Conservation (phyloP, 2,113 vertebrate species). For the Antechinus stuartii region DNA sequence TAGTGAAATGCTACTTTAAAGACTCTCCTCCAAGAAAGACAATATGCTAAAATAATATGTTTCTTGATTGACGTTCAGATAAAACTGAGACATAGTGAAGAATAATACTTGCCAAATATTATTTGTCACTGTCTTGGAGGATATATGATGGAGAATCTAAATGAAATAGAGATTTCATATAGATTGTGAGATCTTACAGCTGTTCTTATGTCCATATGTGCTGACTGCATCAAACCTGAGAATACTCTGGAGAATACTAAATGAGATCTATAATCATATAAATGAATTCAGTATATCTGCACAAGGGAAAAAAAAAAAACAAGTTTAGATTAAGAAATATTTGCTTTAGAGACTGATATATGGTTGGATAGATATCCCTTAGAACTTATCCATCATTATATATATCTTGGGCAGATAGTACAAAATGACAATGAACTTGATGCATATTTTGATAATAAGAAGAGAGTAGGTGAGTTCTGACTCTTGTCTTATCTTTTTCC, state of each 20-base stretch:
- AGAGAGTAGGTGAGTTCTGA: not conserved
- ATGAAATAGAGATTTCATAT: not conserved
- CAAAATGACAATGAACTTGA: not conserved
- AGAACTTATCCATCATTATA: not conserved
- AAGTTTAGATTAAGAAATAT: not conserved
- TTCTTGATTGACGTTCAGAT: not conserved
- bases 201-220: not conserved
- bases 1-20: not conserved
- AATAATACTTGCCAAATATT: not conserved
- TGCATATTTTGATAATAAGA: not conserved
- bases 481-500: too few species aligned
- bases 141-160: not conserved
- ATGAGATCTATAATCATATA: not conserved
- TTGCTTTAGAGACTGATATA: not conserved
- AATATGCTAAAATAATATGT: not conserved
- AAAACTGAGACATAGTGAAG: not conserved
- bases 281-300: not conserved
- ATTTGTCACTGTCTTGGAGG: not conserved
- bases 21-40: not conserved
- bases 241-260: not conserved
- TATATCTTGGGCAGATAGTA: not conserved
- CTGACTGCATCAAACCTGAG: not conserved
- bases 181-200: not conserved
- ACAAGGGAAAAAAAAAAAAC: not conserved
- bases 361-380: not conserved